Base-by-base conservation (phyloP, 2,113 vertebrate genomes). In the Upupa epops region DNA sequence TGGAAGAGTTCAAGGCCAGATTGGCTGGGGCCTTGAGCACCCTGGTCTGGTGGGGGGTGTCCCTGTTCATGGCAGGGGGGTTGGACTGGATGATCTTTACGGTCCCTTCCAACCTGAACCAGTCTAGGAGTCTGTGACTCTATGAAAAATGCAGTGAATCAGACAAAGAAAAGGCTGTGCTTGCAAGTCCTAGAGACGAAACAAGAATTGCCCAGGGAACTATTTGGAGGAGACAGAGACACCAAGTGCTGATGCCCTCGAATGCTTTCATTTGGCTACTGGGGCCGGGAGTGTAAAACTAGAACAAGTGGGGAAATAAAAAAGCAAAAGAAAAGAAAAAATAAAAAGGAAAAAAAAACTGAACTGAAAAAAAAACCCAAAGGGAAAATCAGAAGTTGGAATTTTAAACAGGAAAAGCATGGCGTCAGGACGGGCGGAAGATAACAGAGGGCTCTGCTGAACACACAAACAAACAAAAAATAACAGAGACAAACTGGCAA, bases 321-420 rank as follows among this genome's bases (percentile, higher is more conserved):
- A 98, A 95, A 95, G 89, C 94, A 71, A 59, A 49, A 46, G 94
- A 71, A 59, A 49, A 46, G 40, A 42, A 15, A 42, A 42, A 15
- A 42, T 11, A 42, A 42, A 15, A n/a, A 46, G 37, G 51, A 70
- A 34, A 52, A 61, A 64, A 87, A 46, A 82, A 32, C 40, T 15
- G 11, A 42, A 42, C 11, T 42, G 40, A 46, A 48, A 48, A 9
- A 90, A 24, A 14, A 91, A 92, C 76, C 88, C 90, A 91, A 96
- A 97, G 98, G 98, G 98, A 98, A 97, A 98, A 98, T 98, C 97
- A 97, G 98, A 98, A 98, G 98, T 98, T 95, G 98, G 98, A 98
- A 98, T 98, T 98, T 98, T 98, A 98, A 99, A 99, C 99, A 99
- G 99, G 99, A 99, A 99, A 98, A 98, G 98, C 96, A 96, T 98